Evolutionary conservation across 1,140 invertebrate species (phyloP).

Genomic region (Arctopsyche grandis): DNA sequence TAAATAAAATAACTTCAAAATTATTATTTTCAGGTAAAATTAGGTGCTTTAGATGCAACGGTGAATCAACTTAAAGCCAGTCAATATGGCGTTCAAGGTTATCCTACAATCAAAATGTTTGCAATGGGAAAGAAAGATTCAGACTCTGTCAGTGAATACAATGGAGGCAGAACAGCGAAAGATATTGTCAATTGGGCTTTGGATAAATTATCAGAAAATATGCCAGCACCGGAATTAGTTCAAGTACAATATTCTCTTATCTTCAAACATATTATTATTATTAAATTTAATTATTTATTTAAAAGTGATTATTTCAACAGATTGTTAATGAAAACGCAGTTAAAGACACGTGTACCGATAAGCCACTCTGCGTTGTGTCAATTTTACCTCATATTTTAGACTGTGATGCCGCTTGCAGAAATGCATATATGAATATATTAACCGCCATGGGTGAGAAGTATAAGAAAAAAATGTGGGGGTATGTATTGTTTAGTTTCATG

Average conservation of each 20-base stretch:
- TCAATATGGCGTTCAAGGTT: conserved; percentile 87
- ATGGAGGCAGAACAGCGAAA: conserved; percentile 88
- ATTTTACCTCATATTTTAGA: conserved; percentile 97
- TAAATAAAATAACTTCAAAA: too few species aligned
- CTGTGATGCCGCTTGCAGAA: conserved; percentile 94
- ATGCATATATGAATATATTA: conserved; percentile 85
- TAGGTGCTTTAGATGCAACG: conserved; percentile 97
- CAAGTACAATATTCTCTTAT: conserved; percentile 67
- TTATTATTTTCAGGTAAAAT: conserved; percentile 73
- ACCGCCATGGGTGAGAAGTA: conserved; percentile 87
- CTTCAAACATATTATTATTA: background rate
- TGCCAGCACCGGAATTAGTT: conserved; percentile 89
- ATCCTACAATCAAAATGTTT: conserved; percentile 98
- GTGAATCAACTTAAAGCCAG: conserved; percentile 83
- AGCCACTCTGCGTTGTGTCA: conserved; percentile 92
- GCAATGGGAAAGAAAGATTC: conserved; percentile 80
- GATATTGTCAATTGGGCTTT: conserved; percentile 94
- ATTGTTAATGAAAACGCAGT: conserved; percentile 72
- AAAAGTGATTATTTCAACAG: conserved; percentile 57
- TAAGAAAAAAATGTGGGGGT: conserved; percentile 97
- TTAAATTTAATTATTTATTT: conserved; percentile 17
- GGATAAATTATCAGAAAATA: conserved; percentile 86
- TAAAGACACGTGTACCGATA: conserved; percentile 81
- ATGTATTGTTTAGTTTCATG: conserved; percentile 58
- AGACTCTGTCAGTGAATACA: conserved; percentile 79